Conservation (phyloP, 2,113 vertebrate species). For the Ailuropoda melanoleuca region DNA sequence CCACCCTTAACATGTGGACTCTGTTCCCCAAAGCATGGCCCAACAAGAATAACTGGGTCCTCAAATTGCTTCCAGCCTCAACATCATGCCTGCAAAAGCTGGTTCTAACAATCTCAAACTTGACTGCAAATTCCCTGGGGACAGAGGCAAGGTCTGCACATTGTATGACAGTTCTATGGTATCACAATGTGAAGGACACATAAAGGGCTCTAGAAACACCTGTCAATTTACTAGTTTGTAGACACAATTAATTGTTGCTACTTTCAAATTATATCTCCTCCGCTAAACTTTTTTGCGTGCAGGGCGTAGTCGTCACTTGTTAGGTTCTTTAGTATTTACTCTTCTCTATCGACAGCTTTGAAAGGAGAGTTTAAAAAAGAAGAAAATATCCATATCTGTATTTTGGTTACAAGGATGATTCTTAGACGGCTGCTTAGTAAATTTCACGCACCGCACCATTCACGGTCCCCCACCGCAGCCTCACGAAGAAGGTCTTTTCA, state of each 20-base stretch:
- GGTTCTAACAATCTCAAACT: background rate
- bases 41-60: background rate
- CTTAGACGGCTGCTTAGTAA: accelerated
- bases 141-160: background rate
- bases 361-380: background rate
- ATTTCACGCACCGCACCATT: too few species aligned
- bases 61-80: background rate
- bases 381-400: background rate
- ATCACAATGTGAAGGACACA: background rate
- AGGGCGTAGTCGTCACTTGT: background rate
- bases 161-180: background rate
- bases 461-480: background rate
- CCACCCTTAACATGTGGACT: background rate
- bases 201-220: background rate
- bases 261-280: background rate
- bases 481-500: background rate
- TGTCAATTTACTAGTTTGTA: background rate
- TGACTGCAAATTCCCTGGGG: background rate
- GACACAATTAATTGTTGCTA: background rate
- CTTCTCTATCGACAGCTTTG: background rate
- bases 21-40: background rate
- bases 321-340: background rate
- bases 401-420: background rate
- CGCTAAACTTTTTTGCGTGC: background rate
- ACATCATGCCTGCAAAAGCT: background rate